A percentile compares a stretch with the other conserved stretches of the same genome.
These are phyloP conservation scores for Cheumatopsyche charites DNA, from an alignment of 1,140 invertebrate species.

Conservation along the genomic window DNA sequence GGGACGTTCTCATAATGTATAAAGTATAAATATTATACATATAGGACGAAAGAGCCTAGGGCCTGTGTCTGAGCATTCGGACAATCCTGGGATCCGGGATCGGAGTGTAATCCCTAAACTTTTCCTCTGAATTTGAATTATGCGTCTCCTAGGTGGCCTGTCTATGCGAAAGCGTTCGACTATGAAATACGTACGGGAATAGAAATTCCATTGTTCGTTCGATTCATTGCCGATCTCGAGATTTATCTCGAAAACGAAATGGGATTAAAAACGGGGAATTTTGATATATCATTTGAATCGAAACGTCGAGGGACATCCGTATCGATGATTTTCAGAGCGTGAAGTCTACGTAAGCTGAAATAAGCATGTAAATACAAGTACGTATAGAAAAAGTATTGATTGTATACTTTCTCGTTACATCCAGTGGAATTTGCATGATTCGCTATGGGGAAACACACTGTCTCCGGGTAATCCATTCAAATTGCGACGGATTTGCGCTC, in stretches of 20 bases:
- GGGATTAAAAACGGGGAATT: no score
- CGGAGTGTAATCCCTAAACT: slow-evolving; percentile 36
- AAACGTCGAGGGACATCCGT: no score
- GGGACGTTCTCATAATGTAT: slow-evolving; percentile 1
- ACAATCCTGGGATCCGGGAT: slow-evolving; percentile 5
- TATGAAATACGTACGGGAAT: slow-evolving; percentile 1
- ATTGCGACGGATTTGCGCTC: slow-evolving; percentile 32
- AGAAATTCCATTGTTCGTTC: slow-evolving; percentile 8
- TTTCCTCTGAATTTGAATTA: slow-evolving; percentile 43
- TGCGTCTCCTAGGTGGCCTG: slow-evolving; percentile 39
- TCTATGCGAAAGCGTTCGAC: slow-evolving; percentile 12
- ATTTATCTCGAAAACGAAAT: no score
- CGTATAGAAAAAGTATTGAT: slow-evolving; percentile 32
- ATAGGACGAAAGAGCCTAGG: neutral
- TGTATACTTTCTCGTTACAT: slow-evolving; percentile 31
- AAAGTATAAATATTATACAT: slow-evolving; percentile 3
- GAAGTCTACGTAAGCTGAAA: neutral
- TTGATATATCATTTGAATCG: no score
- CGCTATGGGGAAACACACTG: slow-evolving; percentile 18
- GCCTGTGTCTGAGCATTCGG: neutral
- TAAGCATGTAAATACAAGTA: neutral
- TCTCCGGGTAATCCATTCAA: slow-evolving; percentile 30
- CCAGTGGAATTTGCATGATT: slow-evolving; percentile 33
- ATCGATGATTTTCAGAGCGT: no score
- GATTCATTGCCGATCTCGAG: neutral